Evolutionary conservation across 2,797 vertebrate genomes (phyloP), one percentile per base, ranked within the genome.

Genomic region (Psittacula derbiana): DNA sequence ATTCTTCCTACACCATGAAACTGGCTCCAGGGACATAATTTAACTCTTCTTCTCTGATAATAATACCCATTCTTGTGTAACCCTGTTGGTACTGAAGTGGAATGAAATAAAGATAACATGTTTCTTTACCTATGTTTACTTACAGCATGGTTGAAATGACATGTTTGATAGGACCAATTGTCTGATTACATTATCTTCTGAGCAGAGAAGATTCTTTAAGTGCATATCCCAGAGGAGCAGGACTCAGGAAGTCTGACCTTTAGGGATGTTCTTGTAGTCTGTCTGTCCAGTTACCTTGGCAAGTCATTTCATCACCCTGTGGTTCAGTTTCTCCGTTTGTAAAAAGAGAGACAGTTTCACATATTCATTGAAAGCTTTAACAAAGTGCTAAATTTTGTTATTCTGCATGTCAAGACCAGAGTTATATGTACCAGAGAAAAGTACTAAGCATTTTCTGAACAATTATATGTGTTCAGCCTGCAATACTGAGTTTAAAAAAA

Each of bases 221-320:
- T 10, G 5, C 1, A 0, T 61, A 40, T 17, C 16, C 11, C 30
- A 75, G 41, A 65, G 50, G 10, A 62, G 12, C 8, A 40, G 40
- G 7, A 25, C 18, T 20, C 2, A 8, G 49, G 20, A 72, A 27
- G 11, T 18, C 7, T 44, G 17, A 33, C 25, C 9, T 83, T 16
- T 38, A 52, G 47, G 11, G 30, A 8, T 0, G 2, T 40, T 62
- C 38, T 49, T 84, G 43, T 14, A 0, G 0, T 30, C 0, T 0
- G 4, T 21, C 33, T 79, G 6, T n/a, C 55, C 3, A 2, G 20
- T 43, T 69, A 47, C 13, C 27, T 71, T 55, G 23, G 41, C 18
- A 60, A 86, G 14, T 60, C 11, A 28, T 69, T 89, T 76, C 36
- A 62, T 16, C 23, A 16, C 16, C 6, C 16, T 23, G 9, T 44